Conservation (phyloP, 2,797 vertebrate genomes). For the Catharus ustulatus region DNA sequence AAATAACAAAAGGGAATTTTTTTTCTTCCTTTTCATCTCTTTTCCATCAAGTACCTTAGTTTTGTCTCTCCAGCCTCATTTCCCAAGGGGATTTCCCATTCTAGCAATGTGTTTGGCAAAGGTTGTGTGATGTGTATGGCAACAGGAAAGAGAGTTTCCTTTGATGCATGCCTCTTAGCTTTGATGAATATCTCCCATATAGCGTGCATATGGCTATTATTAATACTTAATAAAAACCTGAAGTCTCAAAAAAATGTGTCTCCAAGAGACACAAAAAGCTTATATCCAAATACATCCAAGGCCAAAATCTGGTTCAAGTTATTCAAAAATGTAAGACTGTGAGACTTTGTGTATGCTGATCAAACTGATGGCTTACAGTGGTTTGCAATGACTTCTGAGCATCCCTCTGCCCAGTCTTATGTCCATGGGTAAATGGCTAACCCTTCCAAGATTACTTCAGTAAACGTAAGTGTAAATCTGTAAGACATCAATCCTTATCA, state of each 20-base stretch:
- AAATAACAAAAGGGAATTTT: background rate
- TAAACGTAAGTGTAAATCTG: background rate
- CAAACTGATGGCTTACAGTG: background rate
- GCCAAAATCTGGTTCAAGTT: background rate
- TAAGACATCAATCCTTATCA: background rate
- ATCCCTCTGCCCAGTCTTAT: background rate
- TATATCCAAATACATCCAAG: background rate
- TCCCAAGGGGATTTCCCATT: background rate
- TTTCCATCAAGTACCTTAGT: background rate
- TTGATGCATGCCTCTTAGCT: background rate
- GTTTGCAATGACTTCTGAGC: background rate
- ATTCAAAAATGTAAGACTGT: background rate
- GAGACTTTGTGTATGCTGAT: background rate
- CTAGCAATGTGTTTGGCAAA: background rate
- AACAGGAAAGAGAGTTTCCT: background rate
- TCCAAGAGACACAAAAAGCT: background rate
- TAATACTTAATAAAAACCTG: background rate
- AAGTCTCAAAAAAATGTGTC: background rate
- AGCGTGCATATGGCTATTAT: background rate
- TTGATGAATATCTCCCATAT: background rate
- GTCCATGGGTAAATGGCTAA: background rate
- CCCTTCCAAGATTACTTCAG: background rate
- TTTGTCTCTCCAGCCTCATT: constrained; percentile 12
- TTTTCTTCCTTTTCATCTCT: background rate
- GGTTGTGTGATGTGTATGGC: background rate